Conservation (phyloP, 2,797 vertebrate genomes). For the Hyperoplus immaculatus region DNA sequence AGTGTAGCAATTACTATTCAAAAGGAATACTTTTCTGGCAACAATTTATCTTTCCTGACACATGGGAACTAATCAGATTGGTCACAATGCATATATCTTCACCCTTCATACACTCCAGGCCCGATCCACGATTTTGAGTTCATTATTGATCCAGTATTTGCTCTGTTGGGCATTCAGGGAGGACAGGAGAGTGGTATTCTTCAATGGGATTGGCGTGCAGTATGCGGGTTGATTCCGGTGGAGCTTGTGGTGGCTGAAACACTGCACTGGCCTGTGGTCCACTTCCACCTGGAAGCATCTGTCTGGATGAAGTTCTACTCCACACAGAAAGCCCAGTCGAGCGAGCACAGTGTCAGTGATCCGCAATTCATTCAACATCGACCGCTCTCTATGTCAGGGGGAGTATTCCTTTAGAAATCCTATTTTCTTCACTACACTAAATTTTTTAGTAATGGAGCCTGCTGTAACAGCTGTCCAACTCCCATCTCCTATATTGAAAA, state of each 20-base stretch:
- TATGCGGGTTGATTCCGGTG: constrained; percentile 36
- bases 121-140: constrained; percentile 21
- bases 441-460: not conserved
- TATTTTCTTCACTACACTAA: constrained; percentile 6
- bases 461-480: not conserved
- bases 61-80: constrained; percentile 37
- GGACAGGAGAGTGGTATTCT: not conserved
- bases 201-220: constrained; percentile 7
- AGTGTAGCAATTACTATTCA: constrained; percentile 60
- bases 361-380: constrained; percentile 63
- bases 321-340: constrained; percentile 52
- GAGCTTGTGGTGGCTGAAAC: constrained; percentile 55
- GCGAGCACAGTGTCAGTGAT: constrained; percentile 63
- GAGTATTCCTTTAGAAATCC: constrained; percentile 15
- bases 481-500: not conserved
- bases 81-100: constrained; percentile 45
- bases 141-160: constrained; percentile 46
- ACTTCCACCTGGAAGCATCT: constrained; percentile 73
- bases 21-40: constrained; percentile 45
- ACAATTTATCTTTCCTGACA: constrained; percentile 59
- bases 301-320: constrained; percentile 59
- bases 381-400: constrained; percentile 55
- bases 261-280: constrained; percentile 42
- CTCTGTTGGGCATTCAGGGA: constrained; percentile 8
- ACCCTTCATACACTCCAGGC: constrained; percentile 6